Base-by-base conservation (phyloP, 2,888 invertebrate species). In the Heliconius hortense region DNA sequence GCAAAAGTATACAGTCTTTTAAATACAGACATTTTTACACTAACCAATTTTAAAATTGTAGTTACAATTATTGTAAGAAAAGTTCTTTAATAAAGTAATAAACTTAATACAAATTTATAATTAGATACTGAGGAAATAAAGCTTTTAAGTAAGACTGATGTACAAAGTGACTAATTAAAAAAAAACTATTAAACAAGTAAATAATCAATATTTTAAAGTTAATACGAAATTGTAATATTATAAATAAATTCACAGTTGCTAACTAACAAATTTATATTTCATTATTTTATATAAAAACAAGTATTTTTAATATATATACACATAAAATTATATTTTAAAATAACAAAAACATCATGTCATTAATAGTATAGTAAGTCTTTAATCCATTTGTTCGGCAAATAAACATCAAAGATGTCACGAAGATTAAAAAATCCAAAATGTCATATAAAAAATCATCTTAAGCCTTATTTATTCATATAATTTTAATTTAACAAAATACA, bases 1-100 rank as follows among this genome's bases (percentile, higher is more conserved):
- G 80, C 80, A 79, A 78, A 76, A 72, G 75, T 62, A 79, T 76
- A 78, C 80, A 80, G 80, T 80, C 80, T 80, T 80, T n/a, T 62
- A 59, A 59, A 26, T 35, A 35, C n/a, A 69, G n/a, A 24, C 56
- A 35, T 48, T 63, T 64, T 66, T 1, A 66, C 48, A n/a, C n/a
- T 31, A 63, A 63, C 31, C 63, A 21, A 10, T 63, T n/a, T 28
- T 31, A 63, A 26, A 64, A 35, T 39, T 64, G 11, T 39, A 39
- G 13, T n/a, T 64, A 24, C 4, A 64, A 64, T 39, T 13, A 64
- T 39, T 39, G 39, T 64, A 64, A 64, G 35, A 39, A 64, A 64
- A 63, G n/a, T 8, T 35, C 4, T 35, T 35, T 64, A 64, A 39
- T 64, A 13, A n/a, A 72, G 15, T 53, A 31, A 48, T 28, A 1